These are phyloP conservation scores for Willisornis vidua DNA, from an alignment of 2,113 vertebrate species.

Conservation along the genomic window DNA sequence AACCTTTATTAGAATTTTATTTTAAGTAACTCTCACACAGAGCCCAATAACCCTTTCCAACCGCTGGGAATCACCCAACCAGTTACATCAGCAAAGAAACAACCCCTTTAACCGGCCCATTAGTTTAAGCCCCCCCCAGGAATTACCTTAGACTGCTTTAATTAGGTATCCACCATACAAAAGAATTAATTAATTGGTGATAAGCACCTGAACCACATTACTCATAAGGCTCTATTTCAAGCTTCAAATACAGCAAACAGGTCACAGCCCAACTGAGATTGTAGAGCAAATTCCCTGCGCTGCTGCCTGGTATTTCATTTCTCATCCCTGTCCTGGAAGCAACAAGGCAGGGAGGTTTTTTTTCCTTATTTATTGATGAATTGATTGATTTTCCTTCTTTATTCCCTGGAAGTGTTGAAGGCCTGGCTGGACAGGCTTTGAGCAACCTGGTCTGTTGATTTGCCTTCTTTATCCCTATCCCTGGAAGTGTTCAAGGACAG, in stretches of 20 bases:
- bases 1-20: constrained; percentile 25
- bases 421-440: background rate
- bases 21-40: constrained; percentile 38
- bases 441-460: background rate
- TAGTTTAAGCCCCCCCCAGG: background rate
- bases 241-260: constrained; percentile 66
- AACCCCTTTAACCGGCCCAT: constrained; percentile 1
- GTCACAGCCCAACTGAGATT: background rate
- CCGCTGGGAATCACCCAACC: background rate
- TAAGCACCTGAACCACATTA: constrained; percentile 61
- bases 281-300: background rate
- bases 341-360: background rate
- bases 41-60: background rate
- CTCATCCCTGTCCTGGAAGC: background rate
- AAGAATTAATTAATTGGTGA: constrained; percentile 75
- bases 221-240: constrained; percentile 52
- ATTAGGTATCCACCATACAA: constrained; percentile 69
- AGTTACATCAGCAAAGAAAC: constrained; percentile 21
- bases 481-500: background rate
- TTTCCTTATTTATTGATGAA: background rate
- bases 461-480: background rate
- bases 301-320: background rate
- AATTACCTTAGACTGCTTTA: constrained; percentile 61
- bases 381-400: background rate
- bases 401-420: background rate